A percentile compares a stretch with the other conserved stretches of the same genome.
Evolutionary conservation across 2,888 invertebrate genomes (phyloP).

Genomic region (Sialis fuliginosa): DNA sequence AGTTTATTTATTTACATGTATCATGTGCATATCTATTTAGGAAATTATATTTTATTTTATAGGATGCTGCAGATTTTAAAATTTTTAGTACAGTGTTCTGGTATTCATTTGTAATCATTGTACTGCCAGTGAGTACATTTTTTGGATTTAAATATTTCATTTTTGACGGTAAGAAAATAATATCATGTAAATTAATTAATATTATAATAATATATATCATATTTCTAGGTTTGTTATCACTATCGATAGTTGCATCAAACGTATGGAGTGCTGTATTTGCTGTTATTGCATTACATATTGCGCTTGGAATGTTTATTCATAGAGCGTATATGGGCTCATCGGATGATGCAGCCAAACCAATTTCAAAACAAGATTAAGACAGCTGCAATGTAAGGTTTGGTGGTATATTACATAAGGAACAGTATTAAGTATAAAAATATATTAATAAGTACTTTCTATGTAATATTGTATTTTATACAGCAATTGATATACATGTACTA

Average conservation of each 20-base stretch:
- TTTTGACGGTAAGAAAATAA: conserved; percentile 44
- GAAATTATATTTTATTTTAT: not conserved
- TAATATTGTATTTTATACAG: too few species aligned
- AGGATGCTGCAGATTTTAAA: conserved; percentile 47
- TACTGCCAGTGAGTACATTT: conserved; percentile 57
- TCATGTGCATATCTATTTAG: not conserved
- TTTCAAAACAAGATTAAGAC: conserved; percentile 2
- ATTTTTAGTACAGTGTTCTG: conserved; percentile 59
- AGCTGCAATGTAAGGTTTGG: too few species aligned
- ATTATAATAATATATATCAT: conserved; percentile 5
- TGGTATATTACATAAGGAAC: too few species aligned
- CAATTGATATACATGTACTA: too few species aligned
- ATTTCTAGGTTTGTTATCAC: conserved; percentile 29
- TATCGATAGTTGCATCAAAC: conserved; percentile 41
- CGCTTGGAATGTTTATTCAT: conserved; percentile 61
- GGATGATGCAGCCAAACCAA: conserved; percentile 26
- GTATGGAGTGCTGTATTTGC: conserved; percentile 65
- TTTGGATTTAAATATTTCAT: conserved; percentile 49
- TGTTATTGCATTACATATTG: conserved; percentile 54
- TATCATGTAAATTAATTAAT: conserved; percentile 16
- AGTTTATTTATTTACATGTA: too few species aligned
- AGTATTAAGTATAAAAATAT: too few species aligned
- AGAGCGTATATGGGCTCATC: conserved; percentile 51
- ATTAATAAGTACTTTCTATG: too few species aligned
- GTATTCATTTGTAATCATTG: conserved; percentile 58